Evolutionary conservation across 2,888 invertebrate genomes (phyloP).

Genomic region (Drepanosiphum platanoidis): DNA sequence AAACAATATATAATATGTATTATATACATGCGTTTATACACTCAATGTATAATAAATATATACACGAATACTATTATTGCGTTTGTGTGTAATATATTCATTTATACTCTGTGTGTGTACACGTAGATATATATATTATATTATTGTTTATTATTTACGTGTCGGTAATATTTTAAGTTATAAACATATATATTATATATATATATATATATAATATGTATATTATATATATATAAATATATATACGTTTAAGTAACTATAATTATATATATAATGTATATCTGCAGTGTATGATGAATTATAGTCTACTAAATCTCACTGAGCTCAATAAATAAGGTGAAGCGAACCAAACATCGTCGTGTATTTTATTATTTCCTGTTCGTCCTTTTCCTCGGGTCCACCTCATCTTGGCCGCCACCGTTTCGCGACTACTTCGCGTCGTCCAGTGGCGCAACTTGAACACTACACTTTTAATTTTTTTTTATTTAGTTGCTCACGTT

Average conservation of each 20-base stretch:
- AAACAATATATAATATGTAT: neutral
- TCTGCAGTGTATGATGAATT: conserved; percentile 58
- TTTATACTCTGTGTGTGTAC: neutral
- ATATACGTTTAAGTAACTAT: conserved; percentile 49
- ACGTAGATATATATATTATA: neutral
- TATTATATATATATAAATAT: conserved; percentile 10
- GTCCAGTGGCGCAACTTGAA: no score
- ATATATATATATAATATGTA: conserved; percentile 17
- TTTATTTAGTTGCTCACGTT: no score
- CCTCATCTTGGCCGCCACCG: no score
- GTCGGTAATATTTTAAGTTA: conserved; percentile 50
- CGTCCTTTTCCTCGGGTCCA: no score
- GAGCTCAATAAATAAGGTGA: conserved; percentile 60
- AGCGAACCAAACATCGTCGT: conserved; percentile 22
- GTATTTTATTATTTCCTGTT: neutral
- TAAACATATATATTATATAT: conserved; percentile 23
- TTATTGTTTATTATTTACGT: conserved; percentile 50
- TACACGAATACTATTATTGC: neutral
- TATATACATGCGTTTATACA: neutral
- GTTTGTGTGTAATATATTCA: neutral
- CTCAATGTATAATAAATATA: neutral
- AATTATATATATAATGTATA: conserved; percentile 54
- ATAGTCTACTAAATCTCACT: conserved; percentile 59
- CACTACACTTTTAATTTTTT: no score
- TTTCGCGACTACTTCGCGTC: no score